Evolutionary conservation across 1,140 invertebrate species (phyloP).

Genomic region (Meloidogyne exigua): DNA sequence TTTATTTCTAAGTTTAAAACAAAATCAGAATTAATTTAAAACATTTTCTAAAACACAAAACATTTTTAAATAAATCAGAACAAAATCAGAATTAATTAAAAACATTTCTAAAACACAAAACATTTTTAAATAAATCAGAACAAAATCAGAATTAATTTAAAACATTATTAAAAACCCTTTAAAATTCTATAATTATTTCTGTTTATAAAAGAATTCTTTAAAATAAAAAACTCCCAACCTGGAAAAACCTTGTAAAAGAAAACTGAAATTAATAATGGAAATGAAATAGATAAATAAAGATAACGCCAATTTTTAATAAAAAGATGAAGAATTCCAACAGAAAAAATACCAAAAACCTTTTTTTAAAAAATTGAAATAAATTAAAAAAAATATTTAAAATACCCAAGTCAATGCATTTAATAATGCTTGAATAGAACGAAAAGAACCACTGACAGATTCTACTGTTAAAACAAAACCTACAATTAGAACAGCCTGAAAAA

Average conservation of each 20-base stretch:
- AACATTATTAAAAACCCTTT: too few species aligned
- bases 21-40: conserved; percentile 11
- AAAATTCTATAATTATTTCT: too few species aligned
- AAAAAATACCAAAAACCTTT: conserved; percentile 35
- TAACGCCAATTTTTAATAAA: conserved; percentile 44
- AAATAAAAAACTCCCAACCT: neutral
- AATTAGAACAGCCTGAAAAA: conserved; percentile 9
- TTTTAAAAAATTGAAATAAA: neutral
- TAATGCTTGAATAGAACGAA: conserved; percentile 43
- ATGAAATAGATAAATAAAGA: conserved; percentile 41
- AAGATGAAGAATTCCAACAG: conserved; percentile 47
- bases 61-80: too few species aligned
- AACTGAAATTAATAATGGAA: conserved; percentile 43
- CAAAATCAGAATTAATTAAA: too few species aligned
- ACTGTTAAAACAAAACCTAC: conserved; percentile 26
- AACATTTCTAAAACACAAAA: too few species aligned
- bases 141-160: too few species aligned
- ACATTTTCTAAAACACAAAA: too few species aligned
- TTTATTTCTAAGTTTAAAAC: too few species aligned
- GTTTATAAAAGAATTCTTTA: too few species aligned
- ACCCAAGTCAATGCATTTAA: conserved; percentile 46
- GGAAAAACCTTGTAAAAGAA: conserved; percentile 40
- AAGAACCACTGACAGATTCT: conserved; percentile 42
- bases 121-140: too few species aligned
- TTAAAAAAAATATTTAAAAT: neutral